Evolutionary conservation across 2,113 vertebrate species (phyloP), one percentile per base, ranked within the genome.

Genomic region (Pterocles burchelli): DNA sequence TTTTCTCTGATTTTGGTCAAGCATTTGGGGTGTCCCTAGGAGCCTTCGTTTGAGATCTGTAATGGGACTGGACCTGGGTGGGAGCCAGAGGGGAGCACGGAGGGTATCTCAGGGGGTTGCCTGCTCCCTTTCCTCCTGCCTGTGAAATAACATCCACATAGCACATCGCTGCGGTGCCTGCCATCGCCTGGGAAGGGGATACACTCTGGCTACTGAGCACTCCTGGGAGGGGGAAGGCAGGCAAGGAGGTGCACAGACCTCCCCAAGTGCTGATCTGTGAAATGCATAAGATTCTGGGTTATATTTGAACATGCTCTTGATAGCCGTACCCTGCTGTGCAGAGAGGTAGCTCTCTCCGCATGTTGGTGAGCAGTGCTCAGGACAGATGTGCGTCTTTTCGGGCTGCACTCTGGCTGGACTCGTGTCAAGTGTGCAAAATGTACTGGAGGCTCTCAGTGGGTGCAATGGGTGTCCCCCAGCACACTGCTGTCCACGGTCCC

Each of bases 111-210:
- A 20, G 9, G 28, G 28, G 21, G 17, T n/a, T 81, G 25, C 31
- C 49, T 45, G 20, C 0, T 0, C 17, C 26, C 48, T 52, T 73
- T 70, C 34, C 45, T 58, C 46, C 34, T 36, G 28, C 62, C 70
- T 57, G 31, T 46, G 43, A 54, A 72, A 29, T 45, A 65, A 24
- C 3, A 2, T 33, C 38, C 21, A 20, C 0, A 1, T 15, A 62
- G 36, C 1, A 0, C 2, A 2, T 49, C 51, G 18, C 52, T 81
- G 74, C 17, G 3, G 43, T 36, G 57, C 34, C 2, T 1, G 13
- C 66, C 85, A 33, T 33, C 1, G 2, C 57, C 70, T 67, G 73
- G 51, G 52, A 88, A 55, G 33, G 20, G 48, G 25, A 34, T 1
- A 1, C 48, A 25, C 61, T 77, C 25, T 26, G 41, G 21, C 71